Conservation (phyloP, 2,888 invertebrate genomes). For the Pandemis heparana region DNA sequence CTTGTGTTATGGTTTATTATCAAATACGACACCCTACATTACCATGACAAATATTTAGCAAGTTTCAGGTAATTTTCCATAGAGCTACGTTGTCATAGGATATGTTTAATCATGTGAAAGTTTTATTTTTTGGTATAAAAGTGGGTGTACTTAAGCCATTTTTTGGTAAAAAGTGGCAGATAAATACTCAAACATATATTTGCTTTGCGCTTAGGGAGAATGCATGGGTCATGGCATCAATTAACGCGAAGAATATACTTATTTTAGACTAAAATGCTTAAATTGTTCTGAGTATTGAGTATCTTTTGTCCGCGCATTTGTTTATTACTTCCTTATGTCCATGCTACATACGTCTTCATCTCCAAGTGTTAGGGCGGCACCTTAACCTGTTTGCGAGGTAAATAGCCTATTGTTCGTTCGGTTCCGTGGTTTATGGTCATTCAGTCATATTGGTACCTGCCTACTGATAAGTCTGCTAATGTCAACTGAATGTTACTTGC, state of each 20-base stretch:
- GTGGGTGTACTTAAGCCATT: too few species aligned
- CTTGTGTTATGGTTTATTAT: too few species aligned
- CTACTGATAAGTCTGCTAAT: background rate
- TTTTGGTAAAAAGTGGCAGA: too few species aligned
- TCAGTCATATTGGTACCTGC: background rate
- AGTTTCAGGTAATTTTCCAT: too few species aligned
- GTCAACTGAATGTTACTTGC: background rate
- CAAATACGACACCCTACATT: too few species aligned
- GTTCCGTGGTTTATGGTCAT: constrained; percentile 1
- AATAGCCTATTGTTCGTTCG: constrained; percentile 4
- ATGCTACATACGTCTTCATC: background rate
- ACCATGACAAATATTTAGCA: too few species aligned
- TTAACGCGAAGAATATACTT: background rate
- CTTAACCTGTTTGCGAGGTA: constrained; percentile 5
- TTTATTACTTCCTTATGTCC: constrained; percentile 5
- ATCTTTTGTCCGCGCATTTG: background rate
- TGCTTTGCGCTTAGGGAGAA: background rate
- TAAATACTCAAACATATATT: too few species aligned
- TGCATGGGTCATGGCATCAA: background rate
- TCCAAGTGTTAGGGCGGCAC: background rate
- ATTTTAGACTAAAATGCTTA: too few species aligned
- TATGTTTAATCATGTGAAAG: too few species aligned
- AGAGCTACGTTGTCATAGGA: too few species aligned
- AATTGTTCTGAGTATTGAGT: background rate
- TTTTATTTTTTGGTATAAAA: too few species aligned